phyloP scores from a whole-genome alignment of 2,797 vertebrate species.

The Trematomus bernacchii region DNA sequence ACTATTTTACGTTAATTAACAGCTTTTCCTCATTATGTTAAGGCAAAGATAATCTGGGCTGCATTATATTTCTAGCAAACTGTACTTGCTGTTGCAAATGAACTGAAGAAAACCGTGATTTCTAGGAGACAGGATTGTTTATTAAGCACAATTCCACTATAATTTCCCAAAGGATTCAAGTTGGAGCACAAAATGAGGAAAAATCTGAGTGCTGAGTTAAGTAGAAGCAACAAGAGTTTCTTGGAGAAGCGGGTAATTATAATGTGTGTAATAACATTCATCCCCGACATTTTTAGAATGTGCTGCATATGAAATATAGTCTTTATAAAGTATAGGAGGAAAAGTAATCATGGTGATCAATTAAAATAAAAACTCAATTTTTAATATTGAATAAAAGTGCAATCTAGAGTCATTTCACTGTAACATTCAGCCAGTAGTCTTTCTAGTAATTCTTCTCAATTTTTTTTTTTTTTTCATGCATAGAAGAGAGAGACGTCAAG shows the following conservation, averaged over 20 bases:
- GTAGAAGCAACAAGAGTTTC: slow-evolving; percentile 59
- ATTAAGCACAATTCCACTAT: slow-evolving; percentile 50
- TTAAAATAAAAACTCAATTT: background rate
- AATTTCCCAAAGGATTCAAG: slow-evolving; percentile 63
- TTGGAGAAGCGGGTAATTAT: slow-evolving; percentile 52
- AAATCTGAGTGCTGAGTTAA: slow-evolving; percentile 66
- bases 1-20: slow-evolving; percentile 1
- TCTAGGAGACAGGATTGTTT: slow-evolving; percentile 50
- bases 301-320: background rate
- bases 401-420: slow-evolving; percentile 17
- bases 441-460: slow-evolving; percentile 41
- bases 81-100: slow-evolving; percentile 37
- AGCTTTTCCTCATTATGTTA: background rate
- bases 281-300: background rate
- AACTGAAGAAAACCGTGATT: slow-evolving; percentile 30
- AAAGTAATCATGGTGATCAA: slow-evolving; percentile 15
- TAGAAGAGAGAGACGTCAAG: slow-evolving; percentile 53
- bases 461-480: slow-evolving; percentile 45
- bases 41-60: slow-evolving; percentile 12
- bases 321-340: background rate
- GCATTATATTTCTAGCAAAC: slow-evolving; percentile 30
- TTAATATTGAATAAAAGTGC: background rate
- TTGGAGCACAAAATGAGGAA: slow-evolving; percentile 52
- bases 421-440: slow-evolving; percentile 50
- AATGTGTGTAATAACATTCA: slow-evolving; percentile 58